Base-by-base conservation (phyloP, 2,888 invertebrate species). In the Chloromyia formosa region DNA sequence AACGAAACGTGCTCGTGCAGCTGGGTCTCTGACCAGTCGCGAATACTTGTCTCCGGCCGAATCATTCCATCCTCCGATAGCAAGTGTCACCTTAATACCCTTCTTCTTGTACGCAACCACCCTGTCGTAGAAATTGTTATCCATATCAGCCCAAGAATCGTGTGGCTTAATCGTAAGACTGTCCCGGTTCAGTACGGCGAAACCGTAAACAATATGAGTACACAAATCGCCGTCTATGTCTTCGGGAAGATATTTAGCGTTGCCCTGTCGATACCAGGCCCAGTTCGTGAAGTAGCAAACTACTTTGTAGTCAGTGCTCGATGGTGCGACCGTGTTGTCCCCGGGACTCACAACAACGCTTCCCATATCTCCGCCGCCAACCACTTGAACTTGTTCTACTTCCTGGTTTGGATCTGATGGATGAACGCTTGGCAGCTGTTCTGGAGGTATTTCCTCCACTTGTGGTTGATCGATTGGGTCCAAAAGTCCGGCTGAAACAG, bases 51-150 rank as follows among this genome's bases (percentile, higher is more conserved):
- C 93, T 2, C 94, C 95, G 0, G 93, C 93, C 0, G 95, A 96
- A 85, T 97, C 96, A 81, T 95, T 96, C 97, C 97, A 97, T 0
- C 97, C 97, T 5, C 97, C 97, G 75, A 97, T 90, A 0, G 96
- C 96, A 1, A 97, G 87, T 0, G 94, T 87, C 0, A 95, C 93
- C 83, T 94, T 95, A 14, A 94, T 88, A 0, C 93, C 92, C 78
- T 90, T 90, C 0, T 87, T 86, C 79, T 91, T 94, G 35, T 92
- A 87, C 0, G 90, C 90, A 0, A 92, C 91, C 1, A 96, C 93
- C 81, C 94, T 92, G 80, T 94, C 94, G 83, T 95, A 96, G 84
- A 95, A 95, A 90, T 93, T 93, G 83, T 96, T 96, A 83, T 95
- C 95, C 77, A 94, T 88, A 83, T 96, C 96, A 0, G 95, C 91